These are phyloP conservation scores for Todiramphus chloris DNA, from an alignment of 2,113 vertebrate genomes.

Conservation along the genomic window DNA sequence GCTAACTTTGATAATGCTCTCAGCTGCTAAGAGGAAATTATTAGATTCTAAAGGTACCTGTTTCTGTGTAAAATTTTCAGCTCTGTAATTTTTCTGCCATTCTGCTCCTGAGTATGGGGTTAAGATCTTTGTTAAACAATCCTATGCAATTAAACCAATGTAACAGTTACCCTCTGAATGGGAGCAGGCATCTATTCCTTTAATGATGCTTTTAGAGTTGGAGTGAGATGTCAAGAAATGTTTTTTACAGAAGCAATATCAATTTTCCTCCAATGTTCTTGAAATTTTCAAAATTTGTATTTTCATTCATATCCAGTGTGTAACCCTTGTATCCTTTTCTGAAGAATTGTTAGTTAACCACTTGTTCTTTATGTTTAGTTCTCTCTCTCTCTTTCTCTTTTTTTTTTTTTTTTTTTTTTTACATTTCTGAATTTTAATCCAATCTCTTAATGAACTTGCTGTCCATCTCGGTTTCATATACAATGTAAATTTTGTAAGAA, in stretches of 20 bases:
- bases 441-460: background rate
- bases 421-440: too few species aligned
- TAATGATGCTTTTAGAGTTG: background rate
- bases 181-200: background rate
- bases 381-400: too few species aligned
- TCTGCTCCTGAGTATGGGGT: background rate
- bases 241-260: too few species aligned
- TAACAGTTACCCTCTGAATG: background rate
- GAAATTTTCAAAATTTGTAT: too few species aligned
- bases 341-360: too few species aligned
- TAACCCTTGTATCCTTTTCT: too few species aligned
- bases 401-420: too few species aligned
- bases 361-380: too few species aligned
- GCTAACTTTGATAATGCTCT: background rate
- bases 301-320: too few species aligned
- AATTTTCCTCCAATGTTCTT: too few species aligned
- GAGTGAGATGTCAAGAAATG: too few species aligned
- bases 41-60: background rate
- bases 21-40: background rate
- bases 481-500: background rate
- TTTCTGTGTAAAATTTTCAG: background rate
- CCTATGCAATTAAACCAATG: too few species aligned
- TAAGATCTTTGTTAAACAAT: background rate
- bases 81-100: background rate
- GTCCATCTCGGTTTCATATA: background rate